Evolutionary conservation across 2,113 vertebrate genomes (phyloP).

Genomic region (Plecotus auritus): DNA sequence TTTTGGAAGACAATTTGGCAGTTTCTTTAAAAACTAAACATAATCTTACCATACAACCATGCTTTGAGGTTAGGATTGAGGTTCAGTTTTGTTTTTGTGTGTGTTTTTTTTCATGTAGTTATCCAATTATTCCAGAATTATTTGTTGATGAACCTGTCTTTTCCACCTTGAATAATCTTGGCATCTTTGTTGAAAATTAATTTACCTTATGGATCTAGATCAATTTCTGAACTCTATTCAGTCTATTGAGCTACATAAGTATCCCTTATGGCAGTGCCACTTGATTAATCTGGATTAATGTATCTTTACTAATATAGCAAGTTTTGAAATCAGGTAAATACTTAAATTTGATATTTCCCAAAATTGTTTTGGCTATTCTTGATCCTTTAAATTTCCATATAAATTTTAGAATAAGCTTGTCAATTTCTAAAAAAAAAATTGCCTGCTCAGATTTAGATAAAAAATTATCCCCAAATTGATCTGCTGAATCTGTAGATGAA

Average conservation of each 20-base stretch:
- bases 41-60: neutral
- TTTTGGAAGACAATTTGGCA: neutral
- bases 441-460: neutral
- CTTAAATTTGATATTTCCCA: neutral
- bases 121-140: neutral
- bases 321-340: neutral
- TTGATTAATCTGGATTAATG: too few species aligned
- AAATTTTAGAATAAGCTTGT: neutral
- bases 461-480: neutral
- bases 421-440: neutral
- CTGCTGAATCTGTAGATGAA: neutral
- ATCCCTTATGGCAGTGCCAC: too few species aligned
- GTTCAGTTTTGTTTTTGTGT: neutral
- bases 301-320: too few species aligned
- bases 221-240: too few species aligned
- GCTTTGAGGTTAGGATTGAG: neutral
- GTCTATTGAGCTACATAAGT: too few species aligned
- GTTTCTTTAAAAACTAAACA: neutral
- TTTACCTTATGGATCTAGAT: too few species aligned
- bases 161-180: too few species aligned
- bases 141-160: too few species aligned
- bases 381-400: neutral
- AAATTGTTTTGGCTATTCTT: neutral
- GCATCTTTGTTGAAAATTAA: too few species aligned
- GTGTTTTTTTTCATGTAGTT: neutral